Conservation (phyloP, 2,113 vertebrate species). For the Alosa alosa region DNA sequence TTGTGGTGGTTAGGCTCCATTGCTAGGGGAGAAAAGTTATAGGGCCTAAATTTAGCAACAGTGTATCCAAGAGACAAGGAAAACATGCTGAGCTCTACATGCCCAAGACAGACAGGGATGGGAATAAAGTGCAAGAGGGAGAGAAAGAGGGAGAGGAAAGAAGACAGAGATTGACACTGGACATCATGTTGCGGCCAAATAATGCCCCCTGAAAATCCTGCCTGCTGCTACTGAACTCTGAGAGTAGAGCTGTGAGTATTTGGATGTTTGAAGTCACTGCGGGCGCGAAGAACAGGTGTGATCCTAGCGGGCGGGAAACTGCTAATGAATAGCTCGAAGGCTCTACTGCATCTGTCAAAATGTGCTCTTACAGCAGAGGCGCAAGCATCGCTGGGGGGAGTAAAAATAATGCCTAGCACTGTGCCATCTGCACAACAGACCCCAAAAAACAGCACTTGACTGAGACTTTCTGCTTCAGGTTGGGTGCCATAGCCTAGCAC, state of each 20-base stretch:
- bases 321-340: constrained; percentile 26
- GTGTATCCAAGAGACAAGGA: constrained; percentile 16
- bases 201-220: neutral
- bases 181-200: neutral
- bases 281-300: constrained; percentile 17
- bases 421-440: neutral
- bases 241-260: neutral
- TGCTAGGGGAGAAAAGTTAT: constrained; percentile 17
- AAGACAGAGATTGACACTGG: neutral
- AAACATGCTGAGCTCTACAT: neutral
- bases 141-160: neutral
- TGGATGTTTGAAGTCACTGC: neutral
- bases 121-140: neutral
- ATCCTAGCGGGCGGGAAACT: constrained; percentile 20
- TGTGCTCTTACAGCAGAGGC: neutral
- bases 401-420: neutral
- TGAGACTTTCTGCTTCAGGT: neutral
- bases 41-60: neutral
- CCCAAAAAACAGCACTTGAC: neutral
- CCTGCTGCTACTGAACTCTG: neutral
- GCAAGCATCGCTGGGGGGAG: neutral
- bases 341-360: neutral
- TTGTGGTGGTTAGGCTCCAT: neutral
- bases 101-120: constrained; percentile 1
- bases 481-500: neutral